These are phyloP conservation scores for Hypanus sabinus DNA, from an alignment of 2,113 vertebrate genomes.

Conservation along the genomic window DNA sequence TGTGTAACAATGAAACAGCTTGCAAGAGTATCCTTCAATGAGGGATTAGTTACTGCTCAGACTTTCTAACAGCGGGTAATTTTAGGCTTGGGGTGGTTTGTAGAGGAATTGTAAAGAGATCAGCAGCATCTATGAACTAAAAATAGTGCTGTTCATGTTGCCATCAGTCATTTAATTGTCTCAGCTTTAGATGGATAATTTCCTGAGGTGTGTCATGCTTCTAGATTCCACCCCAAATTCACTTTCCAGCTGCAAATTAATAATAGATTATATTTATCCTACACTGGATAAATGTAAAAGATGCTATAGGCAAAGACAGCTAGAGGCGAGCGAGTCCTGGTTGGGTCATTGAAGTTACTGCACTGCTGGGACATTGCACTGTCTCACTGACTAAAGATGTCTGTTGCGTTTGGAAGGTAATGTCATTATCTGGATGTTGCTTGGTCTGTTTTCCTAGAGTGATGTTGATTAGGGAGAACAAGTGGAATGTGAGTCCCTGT, in stretches of 20 bases:
- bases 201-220: not conserved
- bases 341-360: not conserved
- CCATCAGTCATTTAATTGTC: not conserved
- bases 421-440: not conserved
- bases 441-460: not conserved
- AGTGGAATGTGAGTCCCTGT: not conserved
- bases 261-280: not conserved
- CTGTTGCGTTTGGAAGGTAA: not conserved
- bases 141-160: conserved; percentile 5
- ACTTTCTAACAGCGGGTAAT: not conserved
- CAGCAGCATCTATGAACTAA: not conserved
- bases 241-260: not conserved
- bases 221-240: not conserved
- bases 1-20: too few species aligned
- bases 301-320: not conserved
- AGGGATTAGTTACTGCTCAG: not conserved
- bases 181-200: not conserved
- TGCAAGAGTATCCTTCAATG: not conserved
- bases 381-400: not conserved
- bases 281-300: not conserved
- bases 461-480: not conserved
- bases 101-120: not conserved
- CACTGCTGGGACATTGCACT: not conserved
- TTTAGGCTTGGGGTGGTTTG: not conserved
- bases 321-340: not conserved